Percentiles rank a stretch among this genome's conserved stretches.
These are phyloP conservation scores for Hyperoplus immaculatus DNA, from an alignment of 2,797 vertebrate genomes.

Conservation along the genomic window DNA sequence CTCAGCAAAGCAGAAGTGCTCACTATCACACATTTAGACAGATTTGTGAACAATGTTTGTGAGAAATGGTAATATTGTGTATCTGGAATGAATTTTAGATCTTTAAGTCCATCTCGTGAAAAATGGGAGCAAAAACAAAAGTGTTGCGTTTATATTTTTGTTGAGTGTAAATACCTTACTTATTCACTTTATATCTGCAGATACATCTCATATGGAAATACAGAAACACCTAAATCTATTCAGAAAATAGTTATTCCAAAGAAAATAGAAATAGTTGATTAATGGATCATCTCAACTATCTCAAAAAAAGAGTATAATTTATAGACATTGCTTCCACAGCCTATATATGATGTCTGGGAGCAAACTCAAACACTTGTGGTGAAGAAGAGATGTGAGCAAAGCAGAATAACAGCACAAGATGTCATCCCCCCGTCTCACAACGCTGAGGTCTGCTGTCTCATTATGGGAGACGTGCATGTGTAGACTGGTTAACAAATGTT, in stretches of 20 bases:
- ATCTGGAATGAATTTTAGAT: no score
- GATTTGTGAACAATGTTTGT: no score
- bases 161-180: background rate
- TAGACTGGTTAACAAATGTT: no score
- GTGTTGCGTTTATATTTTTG: no score
- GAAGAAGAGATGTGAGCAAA: conserved; percentile 26
- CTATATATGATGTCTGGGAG: conserved; percentile 16
- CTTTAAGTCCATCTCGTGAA: no score
- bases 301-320: conserved; percentile 13
- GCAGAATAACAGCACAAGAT: conserved; percentile 30
- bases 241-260: conserved; percentile 2
- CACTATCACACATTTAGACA: no score
- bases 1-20: no score
- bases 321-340: conserved; percentile 28
- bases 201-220: background rate
- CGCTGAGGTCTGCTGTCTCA: conserved; percentile 32
- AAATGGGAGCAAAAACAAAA: no score
- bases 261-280: background rate
- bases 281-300: background rate
- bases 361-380: conserved; percentile 48
- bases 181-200: conserved; percentile 9
- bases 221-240: background rate
- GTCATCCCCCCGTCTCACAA: conserved; percentile 17
- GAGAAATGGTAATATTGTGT: no score
- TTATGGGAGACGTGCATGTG: conserved; percentile 21